Evolutionary conservation across 2,797 vertebrate genomes (phyloP).

Genomic region (Coregonus ussuriensis): DNA sequence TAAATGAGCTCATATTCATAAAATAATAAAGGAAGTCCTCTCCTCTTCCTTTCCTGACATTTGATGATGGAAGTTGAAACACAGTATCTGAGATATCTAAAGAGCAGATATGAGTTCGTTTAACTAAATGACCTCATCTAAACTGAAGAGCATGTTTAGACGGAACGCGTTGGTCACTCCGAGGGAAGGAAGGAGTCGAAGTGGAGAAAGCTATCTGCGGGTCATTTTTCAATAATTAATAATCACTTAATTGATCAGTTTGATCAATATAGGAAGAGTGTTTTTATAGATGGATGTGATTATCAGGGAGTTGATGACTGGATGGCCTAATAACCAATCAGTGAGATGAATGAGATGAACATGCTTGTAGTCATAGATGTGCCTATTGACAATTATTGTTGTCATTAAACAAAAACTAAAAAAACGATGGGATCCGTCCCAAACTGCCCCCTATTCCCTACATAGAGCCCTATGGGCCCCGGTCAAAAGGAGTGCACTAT

Average conservation of each 20-base stretch:
- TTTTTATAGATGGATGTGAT: not conserved
- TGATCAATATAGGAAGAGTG: not conserved
- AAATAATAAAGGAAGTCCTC: not conserved
- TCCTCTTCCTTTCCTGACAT: not conserved
- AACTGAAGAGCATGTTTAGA: not conserved
- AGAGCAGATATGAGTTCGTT: not conserved
- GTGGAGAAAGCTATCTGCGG: no score
- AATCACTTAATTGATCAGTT: not conserved
- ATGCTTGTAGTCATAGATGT: not conserved
- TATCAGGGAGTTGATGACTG: not conserved
- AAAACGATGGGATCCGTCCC: no score
- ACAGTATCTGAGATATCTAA: not conserved
- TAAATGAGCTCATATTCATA: slow-evolving; percentile 23
- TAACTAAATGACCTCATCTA: not conserved
- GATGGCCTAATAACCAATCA: not conserved
- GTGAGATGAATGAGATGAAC: not conserved
- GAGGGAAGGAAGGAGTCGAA: not conserved
- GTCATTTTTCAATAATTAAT: no score
- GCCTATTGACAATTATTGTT: no score
- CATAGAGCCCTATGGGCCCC: no score
- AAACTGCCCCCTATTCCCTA: no score
- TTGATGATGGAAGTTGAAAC: not conserved
- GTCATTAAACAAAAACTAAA: no score
- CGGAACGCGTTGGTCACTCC: not conserved
- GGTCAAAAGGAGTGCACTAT: no score